Base-by-base conservation (phyloP, 2,113 vertebrate genomes). In the Rhabdomys dilectus region DNA sequence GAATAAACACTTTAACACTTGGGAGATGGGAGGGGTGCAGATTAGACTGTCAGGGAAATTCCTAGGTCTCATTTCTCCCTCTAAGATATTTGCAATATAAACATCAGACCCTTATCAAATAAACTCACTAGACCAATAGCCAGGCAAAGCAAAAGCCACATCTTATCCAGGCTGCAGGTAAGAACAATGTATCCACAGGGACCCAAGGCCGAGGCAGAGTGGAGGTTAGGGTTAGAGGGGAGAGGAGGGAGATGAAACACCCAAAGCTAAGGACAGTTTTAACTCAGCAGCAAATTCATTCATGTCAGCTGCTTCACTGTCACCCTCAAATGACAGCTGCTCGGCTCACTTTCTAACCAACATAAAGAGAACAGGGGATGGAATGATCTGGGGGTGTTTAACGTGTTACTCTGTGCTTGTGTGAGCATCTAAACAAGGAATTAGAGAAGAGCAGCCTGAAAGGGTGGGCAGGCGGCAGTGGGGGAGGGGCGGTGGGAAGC, bases 1-100 rank as follows among this genome's bases (percentile, higher is more conserved):
- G 78, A 95, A 81, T 91, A 89, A 97, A 96, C n/a, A n/a, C 91
- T 95, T 94, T 94, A 96, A 90, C 96, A 96, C 93, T 95, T 93
- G 91, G 84, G 87, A 91, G 51, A 72, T 70, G 77, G 84, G 87
- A 90, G 45, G 72, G n/a, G n/a, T n/a, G n/a, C 78, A 85, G 95
- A 96, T 95, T 84, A 95, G 95, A 92, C 92, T 70, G 92, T 84
- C 95, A 91, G 64, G 36, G 66, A 93, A 96, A 77, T 92, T 91
- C 85, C 88, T 97, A 96, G 91, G 77, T 94, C 90, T 90, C 96
- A 72, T 66, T 80, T 91, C 80, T 70, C 58, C n/a, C 48, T 89
- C 84, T 53, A 80, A 84, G 81, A 97, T 89, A 91, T 66, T 91
- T 88, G 84, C 17, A 17, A 58, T 1, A 94, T 26, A 75, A 56